A percentile compares a stretch with the other conserved stretches of the same genome.
These are phyloP conservation scores for Stomorhina lunata DNA, from an alignment of 2,888 invertebrate genomes.

Conservation along the genomic window DNA sequence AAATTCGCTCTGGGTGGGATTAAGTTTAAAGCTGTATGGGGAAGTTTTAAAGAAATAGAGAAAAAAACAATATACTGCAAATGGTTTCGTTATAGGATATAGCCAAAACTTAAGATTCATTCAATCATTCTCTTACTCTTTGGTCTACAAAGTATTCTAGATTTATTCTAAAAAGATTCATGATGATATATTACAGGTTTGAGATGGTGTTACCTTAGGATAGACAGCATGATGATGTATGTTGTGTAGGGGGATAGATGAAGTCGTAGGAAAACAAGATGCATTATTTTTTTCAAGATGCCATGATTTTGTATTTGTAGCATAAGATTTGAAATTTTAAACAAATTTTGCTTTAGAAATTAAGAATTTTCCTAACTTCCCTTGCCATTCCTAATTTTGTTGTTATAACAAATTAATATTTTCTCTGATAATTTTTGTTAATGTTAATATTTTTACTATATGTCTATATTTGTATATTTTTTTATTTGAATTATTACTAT, in stretches of 20 bases:
- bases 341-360: too few relatives aligned
- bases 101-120: background rate
- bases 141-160: too few relatives aligned
- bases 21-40: conserved; percentile 59
- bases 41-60: conserved; percentile 33
- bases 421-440: too few relatives aligned
- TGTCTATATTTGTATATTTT: background rate
- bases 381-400: too few relatives aligned
- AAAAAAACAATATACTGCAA: conserved; percentile 30
- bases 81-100: background rate
- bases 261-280: background rate
- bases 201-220: background rate
- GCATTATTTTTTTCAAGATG: background rate
- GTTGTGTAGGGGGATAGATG: background rate
- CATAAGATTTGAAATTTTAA: too few relatives aligned
- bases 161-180: background rate
- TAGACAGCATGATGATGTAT: background rate
- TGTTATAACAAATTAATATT: too few relatives aligned
- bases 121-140: conserved; percentile 3
- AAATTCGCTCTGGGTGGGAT: conserved; percentile 42
- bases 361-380: too few relatives aligned
- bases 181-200: background rate
- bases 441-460: too few relatives aligned
- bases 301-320: too few relatives aligned
- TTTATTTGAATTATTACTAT: conserved; percentile 10